Percentiles rank a stretch among this genome's conserved stretches.
phyloP scores from a whole-genome alignment of 2,797 vertebrate genomes.

The Leuciscus waleckii region DNA sequence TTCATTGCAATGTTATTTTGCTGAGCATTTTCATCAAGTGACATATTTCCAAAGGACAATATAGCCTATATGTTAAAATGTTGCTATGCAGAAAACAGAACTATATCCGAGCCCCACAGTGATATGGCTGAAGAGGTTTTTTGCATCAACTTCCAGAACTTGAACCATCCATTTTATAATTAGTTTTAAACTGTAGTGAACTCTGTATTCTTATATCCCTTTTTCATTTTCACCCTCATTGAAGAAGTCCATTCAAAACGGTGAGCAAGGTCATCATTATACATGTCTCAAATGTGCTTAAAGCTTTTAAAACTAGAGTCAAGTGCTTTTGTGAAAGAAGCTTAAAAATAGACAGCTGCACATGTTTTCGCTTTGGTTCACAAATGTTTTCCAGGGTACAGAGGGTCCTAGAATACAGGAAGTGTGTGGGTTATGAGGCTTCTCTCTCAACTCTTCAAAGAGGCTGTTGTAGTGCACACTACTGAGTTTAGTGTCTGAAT shows the following conservation, averaged over 20 bases:
- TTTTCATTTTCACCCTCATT: slow-evolving; percentile 8
- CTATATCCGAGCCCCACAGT: background rate
- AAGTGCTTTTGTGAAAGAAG: background rate
- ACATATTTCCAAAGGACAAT: background rate
- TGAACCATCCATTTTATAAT: background rate
- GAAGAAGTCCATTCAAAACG: background rate
- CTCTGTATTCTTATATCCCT: background rate
- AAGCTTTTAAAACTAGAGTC: background rate
- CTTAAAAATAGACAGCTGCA: background rate
- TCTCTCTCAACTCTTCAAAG: background rate
- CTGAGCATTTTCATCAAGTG: background rate
- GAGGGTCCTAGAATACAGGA: slow-evolving; percentile 38
- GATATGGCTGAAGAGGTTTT: background rate
- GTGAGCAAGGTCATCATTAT: background rate
- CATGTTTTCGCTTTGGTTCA: background rate
- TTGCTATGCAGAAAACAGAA: background rate
- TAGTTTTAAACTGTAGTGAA: background rate
- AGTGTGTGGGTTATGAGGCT: slow-evolving; percentile 38
- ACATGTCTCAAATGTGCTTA: background rate
- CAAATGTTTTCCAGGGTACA: background rate
- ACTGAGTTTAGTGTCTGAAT: background rate
- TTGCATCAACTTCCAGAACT: background rate
- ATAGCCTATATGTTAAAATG: background rate
- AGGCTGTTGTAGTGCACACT: background rate
- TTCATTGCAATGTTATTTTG: background rate